Evolutionary conservation across 1,140 invertebrate genomes (phyloP), one percentile per base, ranked within the genome.

Genomic region (Drosophila mayri): DNA sequence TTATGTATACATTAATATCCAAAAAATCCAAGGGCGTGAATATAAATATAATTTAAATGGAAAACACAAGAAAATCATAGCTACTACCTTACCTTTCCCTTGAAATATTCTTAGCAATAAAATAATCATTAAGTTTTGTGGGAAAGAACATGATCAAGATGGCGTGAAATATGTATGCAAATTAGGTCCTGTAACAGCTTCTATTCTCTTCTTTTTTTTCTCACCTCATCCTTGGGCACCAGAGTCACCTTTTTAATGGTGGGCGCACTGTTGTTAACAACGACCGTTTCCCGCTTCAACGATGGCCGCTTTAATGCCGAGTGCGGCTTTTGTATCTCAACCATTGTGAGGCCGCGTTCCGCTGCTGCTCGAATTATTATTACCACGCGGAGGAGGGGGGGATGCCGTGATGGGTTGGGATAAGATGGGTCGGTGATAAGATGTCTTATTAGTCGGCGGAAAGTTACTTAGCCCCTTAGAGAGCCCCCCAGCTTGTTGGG

Each of bases 261-360:
- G 18, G 91, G 90, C 30, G 91, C 87, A 80, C 86, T 92, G 82
- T 92, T 92, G 73, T 91, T 92, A 62, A 92, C 90, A 62, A 92
- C 91, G 40, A 92, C 91, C 57, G 91, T 92, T 83, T 92, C 91
- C 59, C 91, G 84, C 50, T 92, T 92, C n/a, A 90, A 50, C 75
- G 91, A 91, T 72, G 91, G 90, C 43, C 86, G 61, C 76, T 92
- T 92, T 12, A 92, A 61, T 2, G 88, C 91, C 79, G 91, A 90
- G 66, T 90, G 90, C 32, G 88, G 91, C 79, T 92, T 92, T 81
- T 91, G 91, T 90, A 92, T 92, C 78, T 92, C 91, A 30, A 92
- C 91, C 91, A 92, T 92, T 65, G 37, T 44, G 50, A n/a, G 11
- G 46, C 35, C 18, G 50, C 20, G 32, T 54, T 37, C 50, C 18